Percentiles rank a stretch among this genome's conserved stretches.
Evolutionary conservation across 2,797 vertebrate genomes (phyloP).

Genomic region (Psittacula derbiana): DNA sequence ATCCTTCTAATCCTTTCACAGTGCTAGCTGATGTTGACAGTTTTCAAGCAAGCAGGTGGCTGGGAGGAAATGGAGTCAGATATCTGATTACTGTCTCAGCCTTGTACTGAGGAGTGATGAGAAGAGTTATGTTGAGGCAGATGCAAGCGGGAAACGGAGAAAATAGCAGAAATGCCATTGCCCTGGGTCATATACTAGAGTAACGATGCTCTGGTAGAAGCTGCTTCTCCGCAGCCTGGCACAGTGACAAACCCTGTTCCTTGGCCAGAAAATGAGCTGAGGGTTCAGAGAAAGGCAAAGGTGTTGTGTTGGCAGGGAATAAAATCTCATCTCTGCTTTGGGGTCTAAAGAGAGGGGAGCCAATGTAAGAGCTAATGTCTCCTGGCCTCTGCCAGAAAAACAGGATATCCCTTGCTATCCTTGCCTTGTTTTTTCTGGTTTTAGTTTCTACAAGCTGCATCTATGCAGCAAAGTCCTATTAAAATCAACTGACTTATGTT

Average conservation of each 20-base stretch:
- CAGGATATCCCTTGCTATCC: not conserved
- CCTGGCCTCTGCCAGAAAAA: not conserved
- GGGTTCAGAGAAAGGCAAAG: not conserved
- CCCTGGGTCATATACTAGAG: not conserved
- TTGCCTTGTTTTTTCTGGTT: not conserved
- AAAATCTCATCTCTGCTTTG: not conserved
- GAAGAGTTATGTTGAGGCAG: not conserved
- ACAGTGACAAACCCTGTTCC: not conserved
- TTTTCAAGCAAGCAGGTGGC: slow-evolving; percentile 1
- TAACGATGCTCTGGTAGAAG: not conserved
- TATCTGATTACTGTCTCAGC: not conserved
- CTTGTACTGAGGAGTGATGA: not conserved
- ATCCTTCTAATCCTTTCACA: not conserved
- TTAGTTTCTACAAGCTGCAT: not conserved
- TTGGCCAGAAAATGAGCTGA: not conserved
- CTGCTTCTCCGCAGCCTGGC: not conserved
- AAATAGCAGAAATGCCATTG: not conserved
- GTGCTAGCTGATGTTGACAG: not conserved
- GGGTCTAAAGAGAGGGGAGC: not conserved
- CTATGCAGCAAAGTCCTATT: not conserved
- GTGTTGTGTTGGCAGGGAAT: not conserved
- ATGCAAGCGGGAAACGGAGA: not conserved
- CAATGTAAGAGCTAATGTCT: not conserved
- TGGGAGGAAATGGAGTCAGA: not conserved
- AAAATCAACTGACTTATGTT: not conserved